A percentile compares a stretch with the other conserved stretches of the same genome.
phyloP scores from a whole-genome alignment of 2,797 vertebrate genomes.

The Australoheros facetus region DNA sequence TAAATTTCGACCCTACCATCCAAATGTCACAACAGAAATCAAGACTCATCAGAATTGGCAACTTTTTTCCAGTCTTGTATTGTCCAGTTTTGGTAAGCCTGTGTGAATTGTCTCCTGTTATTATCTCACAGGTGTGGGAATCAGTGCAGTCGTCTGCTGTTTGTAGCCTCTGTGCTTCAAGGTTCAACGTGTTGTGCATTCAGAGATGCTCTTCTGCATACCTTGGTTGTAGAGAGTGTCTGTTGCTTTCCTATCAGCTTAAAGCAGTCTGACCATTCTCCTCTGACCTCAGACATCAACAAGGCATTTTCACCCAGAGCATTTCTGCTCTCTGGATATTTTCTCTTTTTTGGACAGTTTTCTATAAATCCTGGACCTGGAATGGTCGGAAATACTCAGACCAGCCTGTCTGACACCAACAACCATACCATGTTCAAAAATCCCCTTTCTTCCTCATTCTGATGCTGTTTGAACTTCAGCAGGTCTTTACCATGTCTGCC shows the following conservation, averaged over 20 bases:
- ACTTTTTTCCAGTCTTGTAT: not conserved
- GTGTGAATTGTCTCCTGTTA: not conserved
- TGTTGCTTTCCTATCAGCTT: too few species aligned
- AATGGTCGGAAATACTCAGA: not conserved
- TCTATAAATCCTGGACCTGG: not conserved
- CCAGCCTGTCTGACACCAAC: too few species aligned
- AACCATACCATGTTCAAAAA: not conserved
- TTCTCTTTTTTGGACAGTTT: too few species aligned
- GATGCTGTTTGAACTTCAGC: not conserved
- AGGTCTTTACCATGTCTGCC: too few species aligned
- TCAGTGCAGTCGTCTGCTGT: rapidly evolving
- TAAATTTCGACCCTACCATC: not conserved
- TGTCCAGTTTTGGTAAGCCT: not conserved
- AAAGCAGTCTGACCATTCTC: too few species aligned
- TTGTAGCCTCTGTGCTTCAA: too few species aligned
- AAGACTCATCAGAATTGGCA: not conserved
- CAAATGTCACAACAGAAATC: not conserved
- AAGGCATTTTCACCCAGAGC: too few species aligned
- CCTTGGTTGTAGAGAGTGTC: too few species aligned
- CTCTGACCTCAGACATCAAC: too few species aligned
- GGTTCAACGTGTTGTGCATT: too few species aligned
- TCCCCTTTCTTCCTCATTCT: not conserved
- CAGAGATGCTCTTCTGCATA: too few species aligned
- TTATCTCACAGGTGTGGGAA: not conserved
- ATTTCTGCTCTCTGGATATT: too few species aligned